Percentiles rank a stretch among this genome's conserved stretches.
phyloP scores from a whole-genome alignment of 2,797 vertebrate species.

The Hemitrygon akajei region DNA sequence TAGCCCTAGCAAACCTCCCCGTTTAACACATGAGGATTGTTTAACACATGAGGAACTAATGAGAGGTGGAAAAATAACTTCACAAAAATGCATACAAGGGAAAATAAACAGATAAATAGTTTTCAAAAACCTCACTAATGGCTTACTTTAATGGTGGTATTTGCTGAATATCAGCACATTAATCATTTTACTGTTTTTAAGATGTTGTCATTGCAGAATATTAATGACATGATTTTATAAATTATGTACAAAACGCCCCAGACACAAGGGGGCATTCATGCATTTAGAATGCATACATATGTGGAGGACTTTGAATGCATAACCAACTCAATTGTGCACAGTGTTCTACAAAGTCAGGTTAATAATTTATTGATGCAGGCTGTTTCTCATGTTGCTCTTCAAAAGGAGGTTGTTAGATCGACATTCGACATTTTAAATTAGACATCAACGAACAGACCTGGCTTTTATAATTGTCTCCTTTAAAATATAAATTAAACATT shows the following conservation, averaged over 20 bases:
- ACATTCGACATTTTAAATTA: conserved; percentile 7
- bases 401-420: neutral
- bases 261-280: neutral
- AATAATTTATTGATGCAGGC: conserved; percentile 16
- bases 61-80: neutral
- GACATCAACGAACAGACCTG: neutral
- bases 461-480: neutral
- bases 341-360: neutral
- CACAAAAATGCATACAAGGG: neutral
- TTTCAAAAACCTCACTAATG: conserved; percentile 6
- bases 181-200: conserved; percentile 22
- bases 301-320: neutral
- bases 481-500: neutral
- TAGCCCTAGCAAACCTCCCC: no score
- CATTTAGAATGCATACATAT: neutral
- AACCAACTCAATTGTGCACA: neutral
- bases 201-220: neutral
- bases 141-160: neutral
- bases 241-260: neutral
- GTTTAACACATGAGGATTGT: no score
- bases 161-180: neutral
- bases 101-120: conserved; percentile 13
- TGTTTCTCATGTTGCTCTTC: conserved; percentile 5
- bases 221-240: conserved; percentile 5
- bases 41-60: neutral